Conservation (phyloP, 1,140 invertebrate species). For the Pristionchus pacificus region DNA sequence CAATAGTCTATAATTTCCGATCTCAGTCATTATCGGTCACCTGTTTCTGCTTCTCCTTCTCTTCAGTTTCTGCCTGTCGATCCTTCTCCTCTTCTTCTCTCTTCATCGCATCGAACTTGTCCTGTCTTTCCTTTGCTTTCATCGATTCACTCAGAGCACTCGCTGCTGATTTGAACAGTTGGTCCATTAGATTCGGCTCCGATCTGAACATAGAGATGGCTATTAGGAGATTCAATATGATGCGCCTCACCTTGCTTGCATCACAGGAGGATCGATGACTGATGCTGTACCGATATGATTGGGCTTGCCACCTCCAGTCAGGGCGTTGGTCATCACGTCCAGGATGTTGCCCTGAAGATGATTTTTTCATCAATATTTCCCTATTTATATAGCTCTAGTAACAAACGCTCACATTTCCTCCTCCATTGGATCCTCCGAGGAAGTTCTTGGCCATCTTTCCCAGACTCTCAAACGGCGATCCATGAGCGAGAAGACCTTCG, state of each 20-base stretch:
- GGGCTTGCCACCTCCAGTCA: constrained; percentile 6
- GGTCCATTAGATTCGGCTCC: constrained; percentile 15
- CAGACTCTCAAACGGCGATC: constrained; percentile 44
- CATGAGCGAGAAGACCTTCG: constrained; percentile 26
- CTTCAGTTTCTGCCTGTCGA: neutral
- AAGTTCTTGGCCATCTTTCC: constrained; percentile 48
- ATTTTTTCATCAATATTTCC: neutral
- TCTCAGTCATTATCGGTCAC: neutral
- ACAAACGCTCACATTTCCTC: constrained; percentile 9
- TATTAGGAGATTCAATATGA: constrained; percentile 19
- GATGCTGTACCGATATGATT: neutral
- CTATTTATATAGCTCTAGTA: neutral
- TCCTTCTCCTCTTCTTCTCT: constrained; percentile 5
- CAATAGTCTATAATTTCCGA: neutral
- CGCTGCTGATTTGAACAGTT: constrained; percentile 15
- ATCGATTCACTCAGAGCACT: constrained; percentile 12
- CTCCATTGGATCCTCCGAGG: constrained; percentile 28
- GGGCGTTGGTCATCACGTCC: constrained; percentile 28
- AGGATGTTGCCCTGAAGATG: constrained; percentile 12
- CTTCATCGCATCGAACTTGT: neutral
- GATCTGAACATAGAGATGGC: neutral
- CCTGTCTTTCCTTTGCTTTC: constrained; percentile 7
- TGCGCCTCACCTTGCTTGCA: constrained; percentile 12
- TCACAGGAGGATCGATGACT: neutral
- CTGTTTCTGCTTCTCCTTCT: neutral